Evolutionary conservation across 2,113 vertebrate species (phyloP).

Genomic region (Amblyopsis rosae): DNA sequence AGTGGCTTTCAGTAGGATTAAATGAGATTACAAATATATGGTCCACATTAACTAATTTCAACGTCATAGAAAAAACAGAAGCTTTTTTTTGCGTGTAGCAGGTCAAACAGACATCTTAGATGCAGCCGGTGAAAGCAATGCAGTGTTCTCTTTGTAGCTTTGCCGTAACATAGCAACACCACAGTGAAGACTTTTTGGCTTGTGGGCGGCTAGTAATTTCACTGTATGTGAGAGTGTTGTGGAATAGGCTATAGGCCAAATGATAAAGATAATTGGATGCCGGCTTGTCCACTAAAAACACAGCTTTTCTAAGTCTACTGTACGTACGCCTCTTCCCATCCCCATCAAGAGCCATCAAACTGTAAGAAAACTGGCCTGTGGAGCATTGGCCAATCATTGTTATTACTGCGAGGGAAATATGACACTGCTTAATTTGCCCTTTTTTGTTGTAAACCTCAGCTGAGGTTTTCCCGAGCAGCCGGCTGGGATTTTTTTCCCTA

Average conservation of each 20-base stretch:
- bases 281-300: conserved; percentile 35
- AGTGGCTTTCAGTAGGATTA: conserved; percentile 19
- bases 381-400: conserved; percentile 50
- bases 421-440: conserved; percentile 51
- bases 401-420: conserved; percentile 55
- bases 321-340: conserved; percentile 30
- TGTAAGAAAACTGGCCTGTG: conserved; percentile 37
- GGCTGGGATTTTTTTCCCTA: conserved; percentile 36
- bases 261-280: conserved; percentile 69
- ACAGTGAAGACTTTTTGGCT: conserved; percentile 43
- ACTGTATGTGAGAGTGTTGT: conserved; percentile 60
- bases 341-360: conserved; percentile 55
- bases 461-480: conserved; percentile 40
- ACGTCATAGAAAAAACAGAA: conserved; percentile 18
- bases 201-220: conserved; percentile 57
- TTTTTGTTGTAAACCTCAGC: conserved; percentile 43
- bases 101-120: conserved; percentile 43
- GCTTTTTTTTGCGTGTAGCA: conserved; percentile 35
- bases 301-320: conserved; percentile 45
- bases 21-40: conserved; percentile 6
- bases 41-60: conserved; percentile 1
- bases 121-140: conserved; percentile 17
- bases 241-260: conserved; percentile 62
- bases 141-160: conserved; percentile 47
- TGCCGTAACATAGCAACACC: conserved; percentile 43